Evolutionary conservation across 1,140 invertebrate genomes (phyloP), one percentile per base, ranked within the genome.

Genomic region (Lepidotrigona ventralis): DNA sequence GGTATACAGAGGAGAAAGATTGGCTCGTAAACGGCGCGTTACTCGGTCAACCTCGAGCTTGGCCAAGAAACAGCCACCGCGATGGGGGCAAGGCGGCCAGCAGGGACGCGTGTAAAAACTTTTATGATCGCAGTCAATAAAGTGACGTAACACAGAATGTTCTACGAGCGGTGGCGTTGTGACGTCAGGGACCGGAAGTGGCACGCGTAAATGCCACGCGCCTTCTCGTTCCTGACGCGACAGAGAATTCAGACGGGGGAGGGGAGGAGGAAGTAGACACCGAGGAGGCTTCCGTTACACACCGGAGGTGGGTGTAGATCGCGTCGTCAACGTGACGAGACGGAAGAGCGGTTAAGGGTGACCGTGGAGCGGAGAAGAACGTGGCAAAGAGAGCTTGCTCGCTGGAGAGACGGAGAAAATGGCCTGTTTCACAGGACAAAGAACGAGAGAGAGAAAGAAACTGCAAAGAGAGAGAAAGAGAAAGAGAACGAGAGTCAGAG

Each of bases 111-210:
- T 88, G 91, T 94, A 94, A 94, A 94, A 93, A 92, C 89, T 94
- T 94, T 94, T 94, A 94, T 92, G 93, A 93, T 93, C 90, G 90
- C 90, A 90, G 92, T 90, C 91, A 93, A 94, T 94, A 93, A 94
- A 94, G 89, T 94, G 93, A 94, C 93, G 93, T 93, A 94, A 94
- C 89, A 46, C 86, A 85, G 90, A 89, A 87, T 85, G 87, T 91
- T 92, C 91, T 91, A 93, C 87, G 88, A 85, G 60, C 84, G 81
- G 78, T 1, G 4, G 66, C 17, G 17, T 19, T 80, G 88, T 93
- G 91, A 93, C 91, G 92, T 91, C 90, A 90, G 84, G 72, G 85
- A 90, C 85, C 92, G 91, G 93, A 93, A 93, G 92, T 90, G n/a
- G 81, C 73, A 85, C 90, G 89, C 90, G 89, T 91, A 90, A 90